Conservation (phyloP, 2,888 invertebrate species). For the Seladonia tumulorum region DNA sequence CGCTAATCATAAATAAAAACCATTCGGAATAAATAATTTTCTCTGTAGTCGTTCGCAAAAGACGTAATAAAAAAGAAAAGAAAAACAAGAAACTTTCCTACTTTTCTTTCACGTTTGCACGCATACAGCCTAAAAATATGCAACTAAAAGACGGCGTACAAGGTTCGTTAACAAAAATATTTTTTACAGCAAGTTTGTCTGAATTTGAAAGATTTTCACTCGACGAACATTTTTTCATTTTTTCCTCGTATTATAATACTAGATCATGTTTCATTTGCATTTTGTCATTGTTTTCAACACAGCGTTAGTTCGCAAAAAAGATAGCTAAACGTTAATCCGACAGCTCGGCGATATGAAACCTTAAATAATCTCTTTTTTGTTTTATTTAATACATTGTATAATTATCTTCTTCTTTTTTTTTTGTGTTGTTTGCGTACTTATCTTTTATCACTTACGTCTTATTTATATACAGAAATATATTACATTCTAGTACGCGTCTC, state of each 20-base stretch:
- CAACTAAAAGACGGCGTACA: neutral
- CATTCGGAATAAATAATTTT: neutral
- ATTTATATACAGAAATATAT: constrained; percentile 23
- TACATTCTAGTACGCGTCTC: constrained; percentile 17
- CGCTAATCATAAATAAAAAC: neutral
- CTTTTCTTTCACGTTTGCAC: neutral
- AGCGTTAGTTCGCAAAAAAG: neutral
- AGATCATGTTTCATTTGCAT: neutral
- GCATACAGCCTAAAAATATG: neutral
- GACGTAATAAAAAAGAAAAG: neutral
- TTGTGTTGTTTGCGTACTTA: neutral
- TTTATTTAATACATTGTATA: constrained; percentile 18
- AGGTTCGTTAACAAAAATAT: neutral
- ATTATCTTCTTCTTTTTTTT: neutral
- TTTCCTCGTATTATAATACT: neutral
- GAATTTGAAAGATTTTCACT: constrained; percentile 41
- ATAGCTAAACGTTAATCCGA: neutral
- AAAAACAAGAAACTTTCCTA: neutral
- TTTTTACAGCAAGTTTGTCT: neutral
- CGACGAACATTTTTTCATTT: neutral
- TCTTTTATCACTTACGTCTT: neutral
- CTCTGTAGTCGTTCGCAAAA: neutral
- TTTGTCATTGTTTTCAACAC: neutral
- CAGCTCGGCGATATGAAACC: neutral
- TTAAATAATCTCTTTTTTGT: constrained; percentile 20